Evolutionary conservation across 2,888 invertebrate species (phyloP).

Genomic region (Stramonita haemastoma): DNA sequence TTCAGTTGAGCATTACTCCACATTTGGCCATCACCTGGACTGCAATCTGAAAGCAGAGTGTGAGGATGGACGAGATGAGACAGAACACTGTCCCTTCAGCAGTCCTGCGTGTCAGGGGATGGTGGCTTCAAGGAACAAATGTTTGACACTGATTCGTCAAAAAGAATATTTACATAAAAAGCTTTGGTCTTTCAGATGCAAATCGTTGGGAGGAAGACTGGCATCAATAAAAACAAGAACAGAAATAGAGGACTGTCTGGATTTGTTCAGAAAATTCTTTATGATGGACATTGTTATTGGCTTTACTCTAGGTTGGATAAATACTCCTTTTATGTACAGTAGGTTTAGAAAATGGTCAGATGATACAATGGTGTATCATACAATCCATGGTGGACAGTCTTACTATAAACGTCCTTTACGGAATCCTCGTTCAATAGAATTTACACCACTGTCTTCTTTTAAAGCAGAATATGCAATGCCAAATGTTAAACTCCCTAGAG

Average conservation of each 20-base stretch:
- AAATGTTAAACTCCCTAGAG: neutral
- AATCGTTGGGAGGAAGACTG: neutral
- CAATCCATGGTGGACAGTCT: neutral
- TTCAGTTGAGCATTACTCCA: neutral
- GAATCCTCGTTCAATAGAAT: too few relatives aligned
- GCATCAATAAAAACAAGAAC: neutral
- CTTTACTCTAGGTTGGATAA: neutral
- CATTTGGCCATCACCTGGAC: neutral
- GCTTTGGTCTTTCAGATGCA: neutral
- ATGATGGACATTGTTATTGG: neutral
- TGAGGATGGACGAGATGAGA: slow-evolving; percentile 1
- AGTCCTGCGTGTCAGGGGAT: neutral
- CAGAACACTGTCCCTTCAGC: slow-evolving; percentile 18
- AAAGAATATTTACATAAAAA: too few relatives aligned
- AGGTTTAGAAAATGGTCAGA: neutral
- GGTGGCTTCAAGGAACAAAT: neutral
- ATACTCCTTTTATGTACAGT: neutral
- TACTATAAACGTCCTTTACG: neutral
- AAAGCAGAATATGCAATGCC: neutral
- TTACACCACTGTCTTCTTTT: neutral
- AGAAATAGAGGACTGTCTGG: neutral
- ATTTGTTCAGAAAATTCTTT: neutral
- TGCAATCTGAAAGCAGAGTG: slow-evolving; percentile 8
- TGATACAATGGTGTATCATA: neutral
- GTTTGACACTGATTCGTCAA: neutral